phyloP scores from a whole-genome alignment of 30 jellyfish, hydroid and myxozoan species.

The Cassiopea andromeda region DNA sequence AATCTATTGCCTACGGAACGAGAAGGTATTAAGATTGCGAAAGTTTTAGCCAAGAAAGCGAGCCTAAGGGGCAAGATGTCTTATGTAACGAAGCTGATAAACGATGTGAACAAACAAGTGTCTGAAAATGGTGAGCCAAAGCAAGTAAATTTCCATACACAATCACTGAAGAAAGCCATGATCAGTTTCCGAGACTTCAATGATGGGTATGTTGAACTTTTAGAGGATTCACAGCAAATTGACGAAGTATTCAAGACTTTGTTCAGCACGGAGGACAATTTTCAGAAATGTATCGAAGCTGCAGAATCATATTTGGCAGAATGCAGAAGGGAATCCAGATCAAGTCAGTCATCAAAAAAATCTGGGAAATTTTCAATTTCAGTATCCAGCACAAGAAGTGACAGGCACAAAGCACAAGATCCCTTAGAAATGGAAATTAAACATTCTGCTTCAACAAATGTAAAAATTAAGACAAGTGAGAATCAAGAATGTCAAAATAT shows the following conservation, averaged over 20 bases:
- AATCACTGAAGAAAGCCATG: constrained; percentile 54
- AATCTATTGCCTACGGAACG: constrained; percentile 34
- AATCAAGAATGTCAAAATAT: background rate
- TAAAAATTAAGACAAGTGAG: constrained; percentile 14
- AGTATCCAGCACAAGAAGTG: background rate
- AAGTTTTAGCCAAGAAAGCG: constrained; percentile 49
- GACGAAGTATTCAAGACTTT: constrained; percentile 24
- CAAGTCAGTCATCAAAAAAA: constrained; percentile 29
- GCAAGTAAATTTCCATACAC: constrained; percentile 28
- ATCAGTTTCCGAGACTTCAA: constrained; percentile 36
- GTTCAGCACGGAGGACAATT: constrained; percentile 45
- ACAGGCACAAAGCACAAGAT: constrained; percentile 6
- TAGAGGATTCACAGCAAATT: constrained; percentile 34
- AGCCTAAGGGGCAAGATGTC: constrained; percentile 51
- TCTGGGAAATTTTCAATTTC: constrained; percentile 32
- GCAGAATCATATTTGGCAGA: constrained; percentile 54
- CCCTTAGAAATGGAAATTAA: constrained; percentile 29
- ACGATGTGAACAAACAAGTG: constrained; percentile 53
- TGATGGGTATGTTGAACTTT: constrained; percentile 31
- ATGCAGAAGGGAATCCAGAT: constrained; percentile 2
- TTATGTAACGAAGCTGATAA: background rate
- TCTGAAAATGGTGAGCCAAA: constrained; percentile 33
- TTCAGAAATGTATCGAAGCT: constrained; percentile 18
- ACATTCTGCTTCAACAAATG: background rate
- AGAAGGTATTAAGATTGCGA: constrained; percentile 48